Evolutionary conservation across 1,140 invertebrate genomes (phyloP).

Genomic region (Phocides pigmalion): DNA sequence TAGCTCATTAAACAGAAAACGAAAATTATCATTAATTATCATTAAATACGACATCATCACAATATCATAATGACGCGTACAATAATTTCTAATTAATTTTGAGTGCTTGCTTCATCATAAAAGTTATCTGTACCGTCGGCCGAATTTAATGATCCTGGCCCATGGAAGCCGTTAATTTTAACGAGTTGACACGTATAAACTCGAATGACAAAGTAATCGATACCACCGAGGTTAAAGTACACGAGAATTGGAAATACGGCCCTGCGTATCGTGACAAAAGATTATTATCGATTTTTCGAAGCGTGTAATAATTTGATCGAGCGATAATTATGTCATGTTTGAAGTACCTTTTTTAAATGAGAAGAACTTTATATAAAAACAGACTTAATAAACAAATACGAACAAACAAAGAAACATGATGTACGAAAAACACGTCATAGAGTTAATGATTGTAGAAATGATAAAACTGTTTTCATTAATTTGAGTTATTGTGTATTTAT

Average conservation of each 20-base stretch:
- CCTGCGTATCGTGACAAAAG: slow-evolving; percentile 6
- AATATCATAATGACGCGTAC: not conserved
- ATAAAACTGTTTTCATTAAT: too few species aligned
- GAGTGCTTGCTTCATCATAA: slow-evolving; percentile 4
- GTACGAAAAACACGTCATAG: too few species aligned
- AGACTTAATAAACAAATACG: too few species aligned
- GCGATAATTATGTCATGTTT: slow-evolving; percentile 11
- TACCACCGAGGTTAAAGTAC: slow-evolving; percentile 6
- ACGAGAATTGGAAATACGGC: not conserved
- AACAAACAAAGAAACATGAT: too few species aligned
- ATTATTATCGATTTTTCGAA: slow-evolving; percentile 2
- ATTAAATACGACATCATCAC: not conserved
- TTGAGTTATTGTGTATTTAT: too few species aligned
- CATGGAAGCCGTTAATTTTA: slow-evolving; percentile 19
- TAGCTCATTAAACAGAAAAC: slow-evolving; percentile 2
- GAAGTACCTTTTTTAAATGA: not conserved
- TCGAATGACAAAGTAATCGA: slow-evolving; percentile 11
- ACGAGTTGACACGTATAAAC: slow-evolving; percentile 3
- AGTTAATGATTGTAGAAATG: too few species aligned
- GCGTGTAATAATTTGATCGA: slow-evolving; percentile 8
- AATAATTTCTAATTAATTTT: not conserved
- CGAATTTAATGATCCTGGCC: not conserved
- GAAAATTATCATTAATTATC: not conserved
- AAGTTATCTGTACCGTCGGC: slow-evolving; percentile 1
- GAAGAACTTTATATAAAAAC: too few species aligned